Evolutionary conservation across 2,797 vertebrate species (phyloP).

Genomic region (Syngnathus acus): DNA sequence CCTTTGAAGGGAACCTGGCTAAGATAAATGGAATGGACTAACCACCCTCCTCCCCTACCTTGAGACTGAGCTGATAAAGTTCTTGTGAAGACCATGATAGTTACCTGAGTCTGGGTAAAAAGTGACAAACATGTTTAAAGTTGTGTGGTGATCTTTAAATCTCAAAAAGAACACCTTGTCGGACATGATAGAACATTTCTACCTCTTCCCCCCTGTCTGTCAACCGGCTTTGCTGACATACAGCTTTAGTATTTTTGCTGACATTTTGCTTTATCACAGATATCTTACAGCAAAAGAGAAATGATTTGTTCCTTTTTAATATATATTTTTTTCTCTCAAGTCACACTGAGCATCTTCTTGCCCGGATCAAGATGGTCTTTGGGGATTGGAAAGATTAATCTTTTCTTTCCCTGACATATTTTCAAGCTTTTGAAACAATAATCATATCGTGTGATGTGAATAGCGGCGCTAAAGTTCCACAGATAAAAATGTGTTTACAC

Average conservation of each 20-base stretch:
- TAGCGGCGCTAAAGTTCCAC: constrained; percentile 16
- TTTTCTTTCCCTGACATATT: constrained; percentile 59
- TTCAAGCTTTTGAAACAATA: constrained; percentile 70
- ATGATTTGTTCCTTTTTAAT: constrained; percentile 74
- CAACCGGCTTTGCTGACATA: constrained; percentile 88
- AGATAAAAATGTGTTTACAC: constrained; percentile 40
- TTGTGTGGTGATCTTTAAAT: constrained; percentile 99
- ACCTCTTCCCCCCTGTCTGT: constrained; percentile 96
- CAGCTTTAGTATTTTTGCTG: constrained; percentile 95
- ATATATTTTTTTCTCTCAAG: constrained; percentile 47
- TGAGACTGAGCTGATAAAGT: constrained; percentile 92
- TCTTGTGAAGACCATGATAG: constrained; percentile 98
- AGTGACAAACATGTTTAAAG: constrained; percentile 99
- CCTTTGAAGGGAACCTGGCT: constrained; percentile 99
- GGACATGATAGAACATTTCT: constrained; percentile 99
- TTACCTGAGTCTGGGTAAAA: constrained; percentile 87
- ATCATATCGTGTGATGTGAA: constrained; percentile 50
- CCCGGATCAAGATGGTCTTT: constrained; percentile 75
- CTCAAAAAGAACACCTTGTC: constrained; percentile 99
- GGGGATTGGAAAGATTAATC: constrained; percentile 69
- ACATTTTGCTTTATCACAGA: constrained; percentile 98
- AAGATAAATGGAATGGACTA: constrained; percentile 97
- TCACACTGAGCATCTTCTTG: constrained; percentile 65
- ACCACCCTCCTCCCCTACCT: constrained; percentile 62
- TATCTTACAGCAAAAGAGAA: constrained; percentile 82